These are phyloP conservation scores for Scopus umbretta DNA, from an alignment of 2,113 vertebrate genomes.

Conservation along the genomic window DNA sequence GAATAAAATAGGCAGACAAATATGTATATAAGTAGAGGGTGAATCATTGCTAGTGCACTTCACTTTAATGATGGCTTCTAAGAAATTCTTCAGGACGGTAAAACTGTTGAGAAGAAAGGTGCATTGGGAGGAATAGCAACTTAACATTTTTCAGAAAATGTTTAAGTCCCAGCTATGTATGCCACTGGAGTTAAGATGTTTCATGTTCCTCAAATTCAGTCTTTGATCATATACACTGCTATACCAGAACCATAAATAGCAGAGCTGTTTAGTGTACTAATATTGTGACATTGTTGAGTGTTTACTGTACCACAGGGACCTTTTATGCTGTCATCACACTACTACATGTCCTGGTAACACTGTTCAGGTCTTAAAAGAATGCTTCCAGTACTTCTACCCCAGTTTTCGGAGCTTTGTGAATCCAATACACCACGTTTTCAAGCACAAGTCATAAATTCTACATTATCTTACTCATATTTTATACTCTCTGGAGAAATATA, in stretches of 20 bases:
- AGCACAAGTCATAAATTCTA: neutral
- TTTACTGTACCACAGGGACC: neutral
- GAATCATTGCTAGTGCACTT: neutral
- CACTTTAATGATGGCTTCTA: neutral
- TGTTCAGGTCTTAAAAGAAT: neutral
- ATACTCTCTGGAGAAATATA: neutral
- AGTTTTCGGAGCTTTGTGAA: neutral
- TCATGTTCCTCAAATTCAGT: neutral
- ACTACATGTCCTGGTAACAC: neutral
- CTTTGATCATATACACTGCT: neutral
- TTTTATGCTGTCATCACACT: neutral
- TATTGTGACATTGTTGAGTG: neutral
- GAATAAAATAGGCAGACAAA: neutral
- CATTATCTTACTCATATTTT: neutral
- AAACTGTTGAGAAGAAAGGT: neutral
- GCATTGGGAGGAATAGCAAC: neutral
- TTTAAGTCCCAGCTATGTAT: neutral
- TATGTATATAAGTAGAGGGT: neutral
- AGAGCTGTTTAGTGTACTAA: neutral
- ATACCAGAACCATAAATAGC: neutral
- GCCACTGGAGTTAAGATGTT: neutral
- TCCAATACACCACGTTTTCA: neutral
- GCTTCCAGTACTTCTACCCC: neutral
- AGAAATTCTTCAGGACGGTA: neutral
- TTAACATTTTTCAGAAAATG: neutral